A percentile compares a stretch with the other conserved stretches of the same genome.
These are phyloP conservation scores for Pelmatolapia mariae DNA, from an alignment of 2,113 vertebrate species.

Conservation along the genomic window DNA sequence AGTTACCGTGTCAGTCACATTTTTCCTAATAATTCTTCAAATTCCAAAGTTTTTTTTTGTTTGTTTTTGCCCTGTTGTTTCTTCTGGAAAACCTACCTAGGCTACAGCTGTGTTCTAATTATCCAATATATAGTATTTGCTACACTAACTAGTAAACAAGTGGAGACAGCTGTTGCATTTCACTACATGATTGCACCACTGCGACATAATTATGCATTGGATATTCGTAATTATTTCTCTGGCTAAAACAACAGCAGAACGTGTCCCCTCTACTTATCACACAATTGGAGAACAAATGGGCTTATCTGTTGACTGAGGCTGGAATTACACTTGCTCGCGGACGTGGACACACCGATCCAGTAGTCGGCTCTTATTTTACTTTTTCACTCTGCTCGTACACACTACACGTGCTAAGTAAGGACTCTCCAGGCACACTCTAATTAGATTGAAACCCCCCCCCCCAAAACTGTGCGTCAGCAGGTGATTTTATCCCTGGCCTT, in stretches of 20 bases:
- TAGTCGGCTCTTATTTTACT: background rate
- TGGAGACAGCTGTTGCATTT: background rate
- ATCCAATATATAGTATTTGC: background rate
- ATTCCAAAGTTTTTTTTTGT: background rate
- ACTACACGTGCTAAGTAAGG: background rate
- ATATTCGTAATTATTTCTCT: background rate
- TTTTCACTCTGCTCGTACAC: background rate
- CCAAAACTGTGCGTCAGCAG: background rate
- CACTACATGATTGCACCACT: background rate
- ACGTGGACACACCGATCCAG: background rate
- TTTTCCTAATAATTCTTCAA: background rate
- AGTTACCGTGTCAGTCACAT: constrained; percentile 2
- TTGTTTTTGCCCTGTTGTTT: background rate
- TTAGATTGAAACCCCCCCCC: accelerated
- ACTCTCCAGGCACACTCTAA: background rate
- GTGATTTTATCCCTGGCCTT: background rate
- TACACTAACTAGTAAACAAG: background rate
- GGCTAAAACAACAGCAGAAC: background rate
- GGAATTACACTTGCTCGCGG: background rate
- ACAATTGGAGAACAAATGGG: background rate
- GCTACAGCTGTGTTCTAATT: background rate
- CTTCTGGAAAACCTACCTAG: background rate
- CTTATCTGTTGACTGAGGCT: background rate
- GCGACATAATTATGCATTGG: background rate
- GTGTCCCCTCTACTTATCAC: background rate